A percentile compares a stretch with the other conserved stretches of the same genome.
phyloP scores from a whole-genome alignment of 1,140 invertebrate genomes.

The Armadillidium nasatum region DNA sequence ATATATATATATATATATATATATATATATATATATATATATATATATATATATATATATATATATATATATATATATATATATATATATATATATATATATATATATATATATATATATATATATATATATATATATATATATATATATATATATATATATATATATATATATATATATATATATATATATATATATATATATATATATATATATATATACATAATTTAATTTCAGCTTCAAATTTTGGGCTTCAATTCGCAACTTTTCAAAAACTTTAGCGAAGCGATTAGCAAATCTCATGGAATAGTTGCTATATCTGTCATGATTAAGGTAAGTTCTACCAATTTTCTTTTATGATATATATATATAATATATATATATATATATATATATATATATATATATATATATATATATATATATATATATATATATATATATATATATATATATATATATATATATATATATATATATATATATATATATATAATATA shows the following conservation, averaged over 20 bases:
- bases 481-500: slow-evolving; percentile 16
- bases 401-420: slow-evolving; percentile 22
- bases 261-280: slow-evolving; percentile 85
- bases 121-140: no score
- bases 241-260: slow-evolving; percentile 93
- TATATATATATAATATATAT: slow-evolving; percentile 12
- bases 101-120: no score
- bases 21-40: no score
- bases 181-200: neutral
- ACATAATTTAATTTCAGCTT: slow-evolving; percentile 58
- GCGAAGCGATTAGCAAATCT: slow-evolving; percentile 77
- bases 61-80: no score
- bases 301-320: slow-evolving; percentile 85
- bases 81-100: no score
- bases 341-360: neutral
- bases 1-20: no score
- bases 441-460: slow-evolving; percentile 20
- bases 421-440: slow-evolving; percentile 24
- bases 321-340: slow-evolving; percentile 74
- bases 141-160: no score
- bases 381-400: slow-evolving; percentile 20
- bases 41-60: no score
- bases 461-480: slow-evolving; percentile 20
- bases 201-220: slow-evolving; percentile 17
- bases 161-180: neutral